Conservation (phyloP, 2,113 vertebrate genomes). For the Atherinomorus stipes region DNA sequence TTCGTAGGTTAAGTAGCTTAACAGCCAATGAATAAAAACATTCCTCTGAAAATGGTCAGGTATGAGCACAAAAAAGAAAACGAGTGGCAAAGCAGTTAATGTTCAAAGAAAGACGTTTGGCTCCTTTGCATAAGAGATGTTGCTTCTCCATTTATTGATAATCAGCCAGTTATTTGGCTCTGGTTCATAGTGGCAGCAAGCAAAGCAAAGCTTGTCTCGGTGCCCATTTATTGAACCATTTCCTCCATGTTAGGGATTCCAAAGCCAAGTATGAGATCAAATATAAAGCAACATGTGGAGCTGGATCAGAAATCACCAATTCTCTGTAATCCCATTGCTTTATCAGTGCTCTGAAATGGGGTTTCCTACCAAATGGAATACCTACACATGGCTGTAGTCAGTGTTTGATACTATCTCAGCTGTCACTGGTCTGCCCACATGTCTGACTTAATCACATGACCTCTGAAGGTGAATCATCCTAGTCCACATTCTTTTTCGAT, state of each 20-base stretch:
- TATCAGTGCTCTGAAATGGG: background rate
- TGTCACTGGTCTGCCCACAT: background rate
- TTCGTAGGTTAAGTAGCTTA: too few species aligned
- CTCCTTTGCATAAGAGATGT: too few species aligned
- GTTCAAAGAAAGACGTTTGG: too few species aligned
- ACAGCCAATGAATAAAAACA: too few species aligned
- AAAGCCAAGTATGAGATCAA: background rate
- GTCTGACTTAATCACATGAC: constrained; percentile 18
- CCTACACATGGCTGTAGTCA: background rate
- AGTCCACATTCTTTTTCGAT: background rate
- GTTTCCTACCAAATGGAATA: background rate
- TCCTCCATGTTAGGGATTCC: background rate
- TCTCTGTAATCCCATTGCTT: background rate
- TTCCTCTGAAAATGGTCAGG: too few species aligned
- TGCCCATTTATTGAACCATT: background rate
- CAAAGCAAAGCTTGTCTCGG: too few species aligned
- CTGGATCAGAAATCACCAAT: background rate
- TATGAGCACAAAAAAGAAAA: too few species aligned
- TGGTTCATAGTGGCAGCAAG: too few species aligned
- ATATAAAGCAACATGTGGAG: background rate
- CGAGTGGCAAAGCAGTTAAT: too few species aligned
- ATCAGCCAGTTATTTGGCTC: too few species aligned
- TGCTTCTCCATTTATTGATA: too few species aligned
- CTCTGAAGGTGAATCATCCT: background rate
- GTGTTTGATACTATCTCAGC: background rate